Evolutionary conservation across 1,140 invertebrate genomes (phyloP).

Genomic region (Phymorhynchus buccinoides): DNA sequence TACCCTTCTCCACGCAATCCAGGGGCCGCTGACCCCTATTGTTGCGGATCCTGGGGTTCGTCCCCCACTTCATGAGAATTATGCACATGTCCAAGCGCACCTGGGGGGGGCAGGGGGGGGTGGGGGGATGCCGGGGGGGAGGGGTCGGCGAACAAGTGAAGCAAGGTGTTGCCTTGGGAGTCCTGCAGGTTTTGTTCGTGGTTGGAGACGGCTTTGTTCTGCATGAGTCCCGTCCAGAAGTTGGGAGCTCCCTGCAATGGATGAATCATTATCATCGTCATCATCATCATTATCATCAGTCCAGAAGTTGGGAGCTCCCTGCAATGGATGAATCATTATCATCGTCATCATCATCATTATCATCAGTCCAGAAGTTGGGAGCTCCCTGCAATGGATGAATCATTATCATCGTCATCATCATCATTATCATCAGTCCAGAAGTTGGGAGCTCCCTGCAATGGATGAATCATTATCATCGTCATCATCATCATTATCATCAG

Average conservation of each 20-base stretch:
- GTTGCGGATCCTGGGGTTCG: conserved; percentile 29
- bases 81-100: conserved; percentile 14
- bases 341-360: too few species aligned
- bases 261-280: too few species aligned
- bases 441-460: too few species aligned
- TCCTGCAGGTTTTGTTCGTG: conserved; percentile 51
- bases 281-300: too few species aligned
- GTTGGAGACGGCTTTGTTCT: conserved; percentile 32
- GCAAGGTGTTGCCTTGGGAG: conserved; percentile 54
- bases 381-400: too few species aligned
- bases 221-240: conserved; percentile 42
- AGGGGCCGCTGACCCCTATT: neutral
- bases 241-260: neutral
- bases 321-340: too few species aligned
- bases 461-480: too few species aligned
- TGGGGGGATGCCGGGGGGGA: neutral
- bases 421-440: too few species aligned
- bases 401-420: too few species aligned
- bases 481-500: too few species aligned
- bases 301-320: too few species aligned
- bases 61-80: conserved; percentile 24
- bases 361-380: too few species aligned
- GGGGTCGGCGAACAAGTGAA: conserved; percentile 44
- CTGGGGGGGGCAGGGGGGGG: neutral
- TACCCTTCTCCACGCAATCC: neutral